Evolutionary conservation across 1,140 invertebrate species (phyloP), one percentile per base, ranked within the genome.

Genomic region (Anoplolepis gracilipes): DNA sequence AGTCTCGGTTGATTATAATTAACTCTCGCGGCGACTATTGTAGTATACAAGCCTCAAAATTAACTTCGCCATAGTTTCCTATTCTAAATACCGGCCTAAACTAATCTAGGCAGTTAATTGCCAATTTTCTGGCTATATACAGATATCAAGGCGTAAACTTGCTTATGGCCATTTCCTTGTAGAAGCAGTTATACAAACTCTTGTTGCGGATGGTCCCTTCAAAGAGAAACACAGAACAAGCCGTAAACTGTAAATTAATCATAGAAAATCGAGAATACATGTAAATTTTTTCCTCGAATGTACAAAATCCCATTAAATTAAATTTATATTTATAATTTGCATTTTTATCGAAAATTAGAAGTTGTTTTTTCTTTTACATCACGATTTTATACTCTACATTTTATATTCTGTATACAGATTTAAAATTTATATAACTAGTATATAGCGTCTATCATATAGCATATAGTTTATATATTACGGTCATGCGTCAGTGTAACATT

Each of bases 51-150:
- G 16, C 22, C 22, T 39, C 25, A 10, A 46, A 8, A 82, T 69
- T 30, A 82, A 72, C 36, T 82, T 55, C 55, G 25, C 10, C 49
- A 7, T 82, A 73, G 36, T 82, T 82, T 46, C 78, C 33, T 42
- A 72, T 42, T 72, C 25, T 82, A 46, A 61, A 81, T 70, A 70
- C 8, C 36, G 33, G 22, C 22, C 22, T 72, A 72, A 72, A 82
- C 53, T 46, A 73, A 16, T 4, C 53, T 19, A 36, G 19, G 19
- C 53, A 73, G 4, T 82, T 82, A 72, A 72, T 82, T 72, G 33
- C 39, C 55, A 72, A 82, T 82, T 82, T 73, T 59, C 22, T 59
- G 1, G 36, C 65, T 72, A 36, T 59, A 81, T 72, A n/a, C 53
- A 82, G 36, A 59, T 59, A 72, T 59, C 53, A 82, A 72, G 28